Base-by-base conservation (phyloP, 1,140 invertebrate genomes). In the Cydia fagiglandana region DNA sequence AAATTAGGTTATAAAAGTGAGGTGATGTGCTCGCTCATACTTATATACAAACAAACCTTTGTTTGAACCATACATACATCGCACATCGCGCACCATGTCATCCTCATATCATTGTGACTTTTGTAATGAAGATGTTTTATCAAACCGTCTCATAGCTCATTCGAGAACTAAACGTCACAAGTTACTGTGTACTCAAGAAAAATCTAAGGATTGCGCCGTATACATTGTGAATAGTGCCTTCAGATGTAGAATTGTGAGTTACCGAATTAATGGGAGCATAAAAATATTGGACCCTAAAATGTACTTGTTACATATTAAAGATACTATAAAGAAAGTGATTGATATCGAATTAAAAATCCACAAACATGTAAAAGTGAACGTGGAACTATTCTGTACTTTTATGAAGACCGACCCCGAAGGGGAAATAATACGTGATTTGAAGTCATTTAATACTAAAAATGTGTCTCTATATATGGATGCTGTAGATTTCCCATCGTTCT, bases 91-190 rank as follows among this genome's bases (percentile, higher is more conserved):
- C 34, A 4, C 12, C 45, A 47, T 13, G 13, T 12, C 13, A 13
- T 10, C 13, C 2, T 13, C 45, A 47, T 3, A 13, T 13, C 13
- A 13, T 47, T 47, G 45, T 13, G 45, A 47, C 45, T 47, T 12
- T 47, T 47, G 45, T 47, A 47, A 47, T 47, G 13, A 10, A 47
- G 45, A 47, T 47, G 45, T 47, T 10, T 47, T 47, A 47, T 47
- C 12, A 13, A 47, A 47, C 73, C 64, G 4, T 24, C 20, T 64
- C 5, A 30, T 64, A 24, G 61, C 20, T 6, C 61, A 64, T 64
- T 64, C 61, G 20, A 64, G 24, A 64, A 64, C 61, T 10, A 64
- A 64, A 64, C n/a, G 61, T 61, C 56, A 64, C 12, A 64, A 64
- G 20, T 28, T 64, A 12, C 12, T 64, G 10, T 64, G 61, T 28